A percentile compares a stretch with the other conserved stretches of the same genome.
phyloP scores from a whole-genome alignment of 2,797 vertebrate species.

The Cirrhinus molitorella region DNA sequence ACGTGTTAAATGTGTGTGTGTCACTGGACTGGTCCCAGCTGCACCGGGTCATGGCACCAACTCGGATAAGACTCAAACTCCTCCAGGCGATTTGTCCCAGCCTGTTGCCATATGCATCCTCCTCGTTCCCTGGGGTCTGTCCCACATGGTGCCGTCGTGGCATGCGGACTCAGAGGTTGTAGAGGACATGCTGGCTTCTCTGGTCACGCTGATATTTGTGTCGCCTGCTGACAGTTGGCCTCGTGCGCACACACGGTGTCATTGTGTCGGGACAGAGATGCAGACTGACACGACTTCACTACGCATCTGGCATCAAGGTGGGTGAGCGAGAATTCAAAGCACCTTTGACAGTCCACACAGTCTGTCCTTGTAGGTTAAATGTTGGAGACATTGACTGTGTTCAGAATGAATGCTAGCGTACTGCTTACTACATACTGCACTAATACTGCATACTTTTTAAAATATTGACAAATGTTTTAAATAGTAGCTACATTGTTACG shows the following conservation, averaged over 20 bases:
- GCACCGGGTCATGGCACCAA: slow-evolving; percentile 36
- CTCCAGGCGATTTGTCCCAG: slow-evolving; percentile 42
- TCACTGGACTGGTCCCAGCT: slow-evolving; percentile 2
- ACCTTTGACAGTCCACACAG: slow-evolving; percentile 12
- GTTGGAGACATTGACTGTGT: not conserved
- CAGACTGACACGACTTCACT: slow-evolving; percentile 30
- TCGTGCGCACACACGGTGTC: slow-evolving; percentile 12
- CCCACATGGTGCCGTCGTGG: slow-evolving; percentile 36
- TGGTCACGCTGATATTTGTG: slow-evolving; percentile 50
- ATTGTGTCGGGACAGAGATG: slow-evolving; percentile 22
- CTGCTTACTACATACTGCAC: not conserved
- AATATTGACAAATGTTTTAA: not conserved
- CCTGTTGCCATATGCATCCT: slow-evolving; percentile 47
- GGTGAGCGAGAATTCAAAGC: slow-evolving; percentile 23
- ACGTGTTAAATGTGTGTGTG: slow-evolving; percentile 8
- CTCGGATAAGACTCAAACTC: slow-evolving; percentile 22
- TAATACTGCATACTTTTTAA: not conserved
- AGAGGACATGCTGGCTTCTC: slow-evolving; percentile 33
- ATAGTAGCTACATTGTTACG: no score
- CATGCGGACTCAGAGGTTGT: slow-evolving; percentile 16
- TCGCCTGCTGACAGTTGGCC: slow-evolving; percentile 35
- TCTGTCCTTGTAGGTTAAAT: not conserved
- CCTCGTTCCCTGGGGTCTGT: slow-evolving; percentile 21
- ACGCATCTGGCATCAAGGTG: slow-evolving; percentile 30
- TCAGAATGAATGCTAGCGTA: not conserved